phyloP scores from a whole-genome alignment of 2,113 vertebrate species.

The Crotalus tigris region DNA sequence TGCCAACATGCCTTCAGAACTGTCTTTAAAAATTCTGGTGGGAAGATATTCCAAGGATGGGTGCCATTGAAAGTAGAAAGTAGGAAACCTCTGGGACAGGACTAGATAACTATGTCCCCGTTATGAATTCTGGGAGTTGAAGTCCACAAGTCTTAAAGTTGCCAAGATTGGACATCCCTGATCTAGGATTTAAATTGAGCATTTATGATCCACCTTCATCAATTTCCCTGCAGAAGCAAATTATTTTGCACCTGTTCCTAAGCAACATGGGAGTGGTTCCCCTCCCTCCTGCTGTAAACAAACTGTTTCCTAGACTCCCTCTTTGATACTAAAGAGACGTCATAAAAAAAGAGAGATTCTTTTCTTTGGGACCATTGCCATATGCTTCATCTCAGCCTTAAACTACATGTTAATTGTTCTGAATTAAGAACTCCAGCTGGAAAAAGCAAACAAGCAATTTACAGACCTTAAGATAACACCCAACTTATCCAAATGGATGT shows the following conservation, averaged over 20 bases:
- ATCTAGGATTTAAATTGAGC: neutral
- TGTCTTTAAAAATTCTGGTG: neutral
- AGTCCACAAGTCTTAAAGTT: neutral
- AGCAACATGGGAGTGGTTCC: neutral
- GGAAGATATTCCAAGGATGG: neutral
- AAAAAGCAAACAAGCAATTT: constrained; percentile 70
- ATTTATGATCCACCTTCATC: neutral
- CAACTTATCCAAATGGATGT: constrained; percentile 67
- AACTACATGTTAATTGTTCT: constrained; percentile 68
- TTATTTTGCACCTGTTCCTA: constrained; percentile 31
- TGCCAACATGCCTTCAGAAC: neutral
- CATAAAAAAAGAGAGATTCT: constrained; percentile 14
- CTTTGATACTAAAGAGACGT: constrained; percentile 24
- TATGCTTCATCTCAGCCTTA: constrained; percentile 55
- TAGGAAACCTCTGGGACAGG: neutral
- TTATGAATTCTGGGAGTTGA: neutral
- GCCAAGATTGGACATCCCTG: neutral
- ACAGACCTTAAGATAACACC: constrained; percentile 66
- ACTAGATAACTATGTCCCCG: neutral
- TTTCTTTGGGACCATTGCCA: constrained; percentile 57
- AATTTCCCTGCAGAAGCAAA: neutral
- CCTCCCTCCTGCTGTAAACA: constrained; percentile 18
- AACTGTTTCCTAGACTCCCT: constrained; percentile 23
- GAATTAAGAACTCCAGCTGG: constrained; percentile 75
- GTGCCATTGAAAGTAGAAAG: neutral